Evolutionary conservation across 2,113 vertebrate species (phyloP), one percentile per base, ranked within the genome.

Genomic region (Anoura caudifer): DNA sequence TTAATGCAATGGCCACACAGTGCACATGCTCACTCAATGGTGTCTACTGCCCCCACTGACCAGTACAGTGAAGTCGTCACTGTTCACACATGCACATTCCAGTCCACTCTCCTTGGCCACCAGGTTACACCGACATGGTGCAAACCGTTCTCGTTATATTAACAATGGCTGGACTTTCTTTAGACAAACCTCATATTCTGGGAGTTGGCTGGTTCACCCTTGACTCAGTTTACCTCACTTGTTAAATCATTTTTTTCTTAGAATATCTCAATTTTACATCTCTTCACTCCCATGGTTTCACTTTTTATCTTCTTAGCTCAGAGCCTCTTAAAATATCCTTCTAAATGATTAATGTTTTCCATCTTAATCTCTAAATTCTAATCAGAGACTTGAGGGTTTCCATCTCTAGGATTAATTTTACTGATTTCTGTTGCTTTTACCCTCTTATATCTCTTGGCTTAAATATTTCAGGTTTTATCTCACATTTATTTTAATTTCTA

Each of bases 401-500:
- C 45, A 6, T 80, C 26, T 72, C 33, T 45, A 73, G 24, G 59
- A 76, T 94, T 92, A 80, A 94, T 87, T 91, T 93, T 67, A 54
- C 43, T 90, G 90, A 41, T 31, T 4, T 1, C 79, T 63, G 36
- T 97, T 86, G 43, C 87, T 59, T 94, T 85, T 70, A 87, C 45
- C 19, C 1, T 83, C 97, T 89, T 84, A 87, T 81, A 38, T 67
- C 9, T 59, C 19, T 93, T 77, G 41, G 67, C 73, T 94, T 97
- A 73, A 76, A 75, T 95, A 97, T 86, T 82, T 87, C 52, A 94
- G 56, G 28, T 77, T 65, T 90, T 93, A 87, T 83, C 80, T 94
- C 36, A 88, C 56, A 28, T 56, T 86, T 50, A 90, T 95, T 97
- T 98, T 94, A 96, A 84, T 92, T 97, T 96, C 96, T 97, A 16